Conservation (phyloP, 92 coral and sea anemone species). For the Muricea muricata region DNA sequence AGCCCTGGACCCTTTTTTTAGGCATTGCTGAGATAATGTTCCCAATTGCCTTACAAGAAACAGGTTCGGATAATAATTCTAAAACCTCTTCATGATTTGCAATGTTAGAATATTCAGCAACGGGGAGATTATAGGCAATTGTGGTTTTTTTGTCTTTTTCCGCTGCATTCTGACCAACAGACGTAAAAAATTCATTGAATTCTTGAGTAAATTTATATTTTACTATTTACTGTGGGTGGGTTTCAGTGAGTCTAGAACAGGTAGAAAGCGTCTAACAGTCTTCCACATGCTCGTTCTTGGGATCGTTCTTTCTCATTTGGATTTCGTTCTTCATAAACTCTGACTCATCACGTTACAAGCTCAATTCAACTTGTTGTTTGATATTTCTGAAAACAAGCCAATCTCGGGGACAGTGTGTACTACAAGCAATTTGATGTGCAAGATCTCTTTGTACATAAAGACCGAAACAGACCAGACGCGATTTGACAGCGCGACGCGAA, state of each 20-base stretch:
- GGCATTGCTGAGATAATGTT: conserved; percentile 2
- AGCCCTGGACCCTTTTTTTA: conserved; percentile 5
- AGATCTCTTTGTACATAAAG: too few relatives aligned
- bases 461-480: too few relatives aligned
- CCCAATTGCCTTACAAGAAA: not conserved
- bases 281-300: conserved; percentile 14
- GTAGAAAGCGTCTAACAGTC: conserved; percentile 18
- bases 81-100: not conserved
- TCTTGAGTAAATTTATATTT: not conserved
- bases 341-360: conserved; percentile 19
- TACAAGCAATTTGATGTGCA: conserved; percentile 18
- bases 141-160: not conserved
- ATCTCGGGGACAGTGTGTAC: conserved; percentile 20
- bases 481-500: too few relatives aligned
- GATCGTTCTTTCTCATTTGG: conserved; percentile 8
- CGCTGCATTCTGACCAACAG: not conserved
- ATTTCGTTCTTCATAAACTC: conserved; percentile 23
- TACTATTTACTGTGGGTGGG: conserved; percentile 3
- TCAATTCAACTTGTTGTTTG: conserved; percentile 25
- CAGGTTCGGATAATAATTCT: not conserved
- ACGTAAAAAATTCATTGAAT: conserved; percentile 8
- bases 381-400: conserved; percentile 10
- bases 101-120: not conserved
- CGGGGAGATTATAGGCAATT: not conserved
- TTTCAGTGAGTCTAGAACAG: not conserved